Base-by-base conservation (phyloP, 2,888 invertebrate genomes). In the Drosophila histrio region DNA sequence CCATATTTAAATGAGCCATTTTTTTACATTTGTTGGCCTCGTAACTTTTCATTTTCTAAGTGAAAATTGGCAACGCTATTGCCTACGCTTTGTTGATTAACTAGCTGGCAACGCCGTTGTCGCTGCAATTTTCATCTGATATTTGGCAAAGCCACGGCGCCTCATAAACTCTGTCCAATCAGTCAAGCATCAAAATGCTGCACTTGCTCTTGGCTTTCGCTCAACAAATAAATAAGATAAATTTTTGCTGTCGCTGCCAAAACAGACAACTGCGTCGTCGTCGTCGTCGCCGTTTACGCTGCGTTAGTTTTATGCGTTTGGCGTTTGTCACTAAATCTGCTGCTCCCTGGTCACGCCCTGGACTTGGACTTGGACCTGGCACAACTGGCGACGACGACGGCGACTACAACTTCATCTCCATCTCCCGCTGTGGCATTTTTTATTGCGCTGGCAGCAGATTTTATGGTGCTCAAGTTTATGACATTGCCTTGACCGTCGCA, bases 401-500 rank as follows among this genome's bases (percentile, higher is more conserved):
- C 28, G 6, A 34, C 41, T 24, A 13, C 41, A 39, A 8, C 54
- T 34, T 9, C 50, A 43, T 67, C 71, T 75, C 67, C 66, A 83
- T 72, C 88, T 81, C 89, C 81, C 76, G 84, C 89, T 88, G 86
- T 71, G 87, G 77, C 74, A 77, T 77, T 80, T 87, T 89, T 89
- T 90, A 89, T 88, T 88, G 89, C 83, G 62, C 66, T 90, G 90
- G 88, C 89, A 89, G 90, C 89, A 86, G 87, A 91, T 91, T 91
- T 90, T 90, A 91, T 90, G 90, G 91, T 83, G 90, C 90, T 89
- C 87, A 89, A 90, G 90, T 90, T 90, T 90, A 91, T 91, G 89
- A 87, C 75, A 69, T 70, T 70, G 89, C 88, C 89, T 80, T 89
- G 87, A 88, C 84, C 88, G 69, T 72, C 67, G 67, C 67, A 43